Evolutionary conservation across 2,797 vertebrate species (phyloP).

Genomic region (Spatula versicolor): DNA sequence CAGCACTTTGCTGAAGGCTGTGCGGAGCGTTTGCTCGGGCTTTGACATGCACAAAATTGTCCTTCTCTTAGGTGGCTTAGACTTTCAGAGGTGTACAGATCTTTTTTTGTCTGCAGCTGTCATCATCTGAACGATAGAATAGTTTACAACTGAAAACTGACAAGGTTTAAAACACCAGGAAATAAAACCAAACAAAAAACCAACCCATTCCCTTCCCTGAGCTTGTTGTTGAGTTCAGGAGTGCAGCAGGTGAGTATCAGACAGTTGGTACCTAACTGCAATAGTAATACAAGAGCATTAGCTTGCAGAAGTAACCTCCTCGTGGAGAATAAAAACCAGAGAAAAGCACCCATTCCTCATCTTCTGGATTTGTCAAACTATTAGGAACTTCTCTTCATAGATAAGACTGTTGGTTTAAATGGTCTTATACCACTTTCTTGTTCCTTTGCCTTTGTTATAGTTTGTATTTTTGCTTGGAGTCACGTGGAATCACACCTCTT

Average conservation of each 20-base stretch:
- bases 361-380: not conserved
- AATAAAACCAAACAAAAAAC: not conserved
- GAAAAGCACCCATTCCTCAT: not conserved
- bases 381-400: not conserved
- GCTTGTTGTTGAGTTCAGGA: not conserved
- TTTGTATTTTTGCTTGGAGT: not conserved
- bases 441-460: not conserved
- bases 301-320: not conserved
- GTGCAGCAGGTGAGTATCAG: not conserved
- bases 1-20: not conserved
- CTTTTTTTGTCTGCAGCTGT: constrained; percentile 39
- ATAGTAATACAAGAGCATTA: not conserved
- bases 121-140: constrained; percentile 32
- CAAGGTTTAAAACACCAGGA: not conserved
- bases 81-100: rapidly evolving
- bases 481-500: not conserved
- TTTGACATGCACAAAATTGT: not conserved
- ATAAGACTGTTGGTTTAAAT: not conserved
- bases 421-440: not conserved
- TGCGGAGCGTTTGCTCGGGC: not conserved
- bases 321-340: not conserved
- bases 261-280: not conserved
- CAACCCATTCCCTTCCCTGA: not conserved
- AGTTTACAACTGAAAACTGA: not conserved
- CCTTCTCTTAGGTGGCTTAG: not conserved